A percentile compares a stretch with the other conserved stretches of the same genome.
Conservation (phyloP, 2,113 vertebrate genomes). For the Phalacrocorax aristotelis region DNA sequence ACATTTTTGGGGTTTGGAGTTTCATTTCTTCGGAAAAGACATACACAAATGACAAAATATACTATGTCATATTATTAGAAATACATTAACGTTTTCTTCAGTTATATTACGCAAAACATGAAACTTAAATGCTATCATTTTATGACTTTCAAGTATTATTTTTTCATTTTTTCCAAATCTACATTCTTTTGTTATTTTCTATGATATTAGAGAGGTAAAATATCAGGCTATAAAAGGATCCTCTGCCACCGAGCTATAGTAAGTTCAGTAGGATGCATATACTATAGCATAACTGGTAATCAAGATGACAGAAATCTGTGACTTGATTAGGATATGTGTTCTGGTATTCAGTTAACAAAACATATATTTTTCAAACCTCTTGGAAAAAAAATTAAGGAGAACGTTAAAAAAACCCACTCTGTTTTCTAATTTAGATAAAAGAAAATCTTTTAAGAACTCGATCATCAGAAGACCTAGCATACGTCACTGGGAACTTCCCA, state of each 20-base stretch:
- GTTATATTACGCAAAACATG: background rate
- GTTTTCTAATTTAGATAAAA: background rate
- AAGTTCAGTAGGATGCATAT: background rate
- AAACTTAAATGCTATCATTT: too few relatives aligned
- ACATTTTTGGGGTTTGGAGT: background rate
- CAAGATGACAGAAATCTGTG: background rate
- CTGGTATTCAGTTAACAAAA: background rate
- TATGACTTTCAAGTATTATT: background rate
- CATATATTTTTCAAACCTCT: background rate
- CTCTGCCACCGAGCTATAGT: background rate
- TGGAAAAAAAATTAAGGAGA: background rate
- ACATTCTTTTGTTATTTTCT: background rate
- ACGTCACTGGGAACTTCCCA: background rate
- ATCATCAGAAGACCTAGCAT: conserved; percentile 13
- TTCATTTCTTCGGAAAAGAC: background rate
- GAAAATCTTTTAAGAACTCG: background rate
- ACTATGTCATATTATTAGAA: background rate
- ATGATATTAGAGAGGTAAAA: background rate
- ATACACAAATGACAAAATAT: background rate
- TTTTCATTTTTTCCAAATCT: background rate
- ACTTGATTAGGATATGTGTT: background rate
- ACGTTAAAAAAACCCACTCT: background rate
- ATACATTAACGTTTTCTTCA: background rate
- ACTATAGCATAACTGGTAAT: background rate
- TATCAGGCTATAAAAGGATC: background rate